These are phyloP conservation scores for Drosophila lini DNA, from an alignment of 1,140 invertebrate species.

Conservation along the genomic window DNA sequence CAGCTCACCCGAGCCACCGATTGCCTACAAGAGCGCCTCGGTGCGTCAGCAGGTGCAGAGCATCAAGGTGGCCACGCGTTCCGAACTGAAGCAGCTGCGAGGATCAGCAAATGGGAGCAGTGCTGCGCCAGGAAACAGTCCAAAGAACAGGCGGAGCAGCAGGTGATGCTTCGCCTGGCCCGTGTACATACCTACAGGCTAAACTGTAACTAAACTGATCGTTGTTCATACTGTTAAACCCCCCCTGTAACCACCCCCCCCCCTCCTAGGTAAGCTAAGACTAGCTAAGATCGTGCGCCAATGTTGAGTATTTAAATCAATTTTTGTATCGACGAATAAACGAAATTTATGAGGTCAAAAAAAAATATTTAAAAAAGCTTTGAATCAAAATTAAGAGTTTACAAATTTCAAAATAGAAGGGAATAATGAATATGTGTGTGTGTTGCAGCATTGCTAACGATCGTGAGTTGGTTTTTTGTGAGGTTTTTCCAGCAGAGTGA, in stretches of 20 bases:
- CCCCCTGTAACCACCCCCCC: too few relatives aligned
- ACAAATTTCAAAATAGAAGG: neutral
- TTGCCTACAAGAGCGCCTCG: slow-evolving; percentile 61
- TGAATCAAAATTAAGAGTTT: neutral
- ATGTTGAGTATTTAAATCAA: slow-evolving; percentile 58
- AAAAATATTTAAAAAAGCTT: neutral
- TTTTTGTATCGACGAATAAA: slow-evolving; percentile 55
- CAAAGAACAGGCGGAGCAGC: slow-evolving; percentile 57
- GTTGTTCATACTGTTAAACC: slow-evolving; percentile 66
- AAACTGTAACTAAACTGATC: slow-evolving; percentile 31
- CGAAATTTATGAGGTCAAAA: slow-evolving; percentile 19
- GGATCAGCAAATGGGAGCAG: slow-evolving; percentile 29
- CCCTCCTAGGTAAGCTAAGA: slow-evolving; percentile 17
- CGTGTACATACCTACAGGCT: slow-evolving; percentile 53
- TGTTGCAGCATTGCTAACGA: slow-evolving; percentile 9
- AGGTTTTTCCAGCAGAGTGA: neutral
- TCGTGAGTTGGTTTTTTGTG: slow-evolving; percentile 1
- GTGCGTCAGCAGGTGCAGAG: slow-evolving; percentile 72
- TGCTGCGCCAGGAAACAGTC: slow-evolving; percentile 13
- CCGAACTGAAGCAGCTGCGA: slow-evolving; percentile 71
- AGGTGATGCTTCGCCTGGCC: slow-evolving; percentile 58
- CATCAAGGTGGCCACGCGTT: slow-evolving; percentile 69
- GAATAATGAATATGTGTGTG: slow-evolving; percentile 3
- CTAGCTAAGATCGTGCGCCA: slow-evolving; percentile 7
- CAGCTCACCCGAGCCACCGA: slow-evolving; percentile 1